Evolutionary conservation across 1,140 invertebrate species (phyloP), one percentile per base, ranked within the genome.

Genomic region (Leptopilina boulardi): DNA sequence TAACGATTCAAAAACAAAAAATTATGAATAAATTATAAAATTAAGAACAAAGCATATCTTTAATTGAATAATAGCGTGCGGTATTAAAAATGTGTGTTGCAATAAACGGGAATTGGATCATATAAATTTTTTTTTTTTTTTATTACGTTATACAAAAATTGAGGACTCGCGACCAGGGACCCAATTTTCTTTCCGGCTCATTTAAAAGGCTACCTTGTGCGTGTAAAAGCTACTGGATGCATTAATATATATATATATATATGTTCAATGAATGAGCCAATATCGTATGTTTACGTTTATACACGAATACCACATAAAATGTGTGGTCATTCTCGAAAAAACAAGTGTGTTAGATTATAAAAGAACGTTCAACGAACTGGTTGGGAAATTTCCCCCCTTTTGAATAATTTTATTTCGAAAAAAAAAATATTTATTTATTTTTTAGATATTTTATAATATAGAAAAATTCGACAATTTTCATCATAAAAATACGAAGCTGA

Each of bases 181-280:
- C 56, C 56, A 66, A 66, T 66, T 66, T 66, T 30, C 56, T 66
- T 66, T 66, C 56, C 56, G 56, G 56, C 11, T 66, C 56, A 15
- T 66, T 66, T 66, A 26, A 66, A 66, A 66, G 15, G 56, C 56
- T 47, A n/a, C 44, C n/a, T 13, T 3, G 44, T 15, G 44, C 15
- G 13, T 47, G 6, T 3, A 34, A 34, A 6, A 19, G 47, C 47
- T 18, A 54, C 47, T 19, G n/a, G 47, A 4, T 51, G 47, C n/a
- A 54, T n/a, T n/a, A n/a, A n/a, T n/a, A n/a, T n/a, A n/a, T n/a
- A n/a, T n/a, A n/a, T n/a, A n/a, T n/a, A n/a, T 54, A 9, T 21
- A 18, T n/a, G 10, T 19, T 56, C n/a, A 56, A 56, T 56, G 51
- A 56, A 56, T 56, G 51, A 56, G 51, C 19, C 19, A 30, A 21